phyloP scores from a whole-genome alignment of 2,797 vertebrate species.

The Protonibea diacanthus region DNA sequence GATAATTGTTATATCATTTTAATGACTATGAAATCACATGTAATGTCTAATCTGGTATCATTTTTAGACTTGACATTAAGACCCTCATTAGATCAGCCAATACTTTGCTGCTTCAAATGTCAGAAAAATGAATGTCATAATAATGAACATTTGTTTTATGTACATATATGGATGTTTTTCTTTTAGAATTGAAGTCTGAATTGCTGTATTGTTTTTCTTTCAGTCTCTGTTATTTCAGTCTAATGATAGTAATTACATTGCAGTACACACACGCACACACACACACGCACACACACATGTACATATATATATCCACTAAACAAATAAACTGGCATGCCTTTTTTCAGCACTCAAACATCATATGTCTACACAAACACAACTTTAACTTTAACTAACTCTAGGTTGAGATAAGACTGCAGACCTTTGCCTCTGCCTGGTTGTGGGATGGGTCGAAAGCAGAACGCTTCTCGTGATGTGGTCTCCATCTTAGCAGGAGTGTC shows the following conservation, averaged over 20 bases:
- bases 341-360: constrained; percentile 3
- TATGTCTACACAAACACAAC: constrained; percentile 1
- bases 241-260: not conserved
- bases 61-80: not conserved
- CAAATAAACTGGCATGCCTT: not conserved
- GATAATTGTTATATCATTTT: no score
- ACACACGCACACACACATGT: no score
- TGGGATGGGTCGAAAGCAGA: constrained; percentile 63
- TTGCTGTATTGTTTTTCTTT: not conserved
- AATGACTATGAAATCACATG: not conserved
- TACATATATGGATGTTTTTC: not conserved
- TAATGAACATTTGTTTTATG: not conserved
- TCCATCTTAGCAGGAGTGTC: constrained; percentile 80
- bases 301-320: not conserved
- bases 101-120: not conserved
- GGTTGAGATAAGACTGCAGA: constrained; percentile 55
- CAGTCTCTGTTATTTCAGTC: not conserved
- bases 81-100: not conserved
- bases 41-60: not conserved
- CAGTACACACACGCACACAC: not conserved
- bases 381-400: constrained; percentile 38
- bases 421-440: constrained; percentile 65
- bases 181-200: not conserved
- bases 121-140: no score
- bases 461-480: constrained; percentile 79